Conservation (phyloP, 2,797 vertebrate genomes). For the Sebastes glaucus region DNA sequence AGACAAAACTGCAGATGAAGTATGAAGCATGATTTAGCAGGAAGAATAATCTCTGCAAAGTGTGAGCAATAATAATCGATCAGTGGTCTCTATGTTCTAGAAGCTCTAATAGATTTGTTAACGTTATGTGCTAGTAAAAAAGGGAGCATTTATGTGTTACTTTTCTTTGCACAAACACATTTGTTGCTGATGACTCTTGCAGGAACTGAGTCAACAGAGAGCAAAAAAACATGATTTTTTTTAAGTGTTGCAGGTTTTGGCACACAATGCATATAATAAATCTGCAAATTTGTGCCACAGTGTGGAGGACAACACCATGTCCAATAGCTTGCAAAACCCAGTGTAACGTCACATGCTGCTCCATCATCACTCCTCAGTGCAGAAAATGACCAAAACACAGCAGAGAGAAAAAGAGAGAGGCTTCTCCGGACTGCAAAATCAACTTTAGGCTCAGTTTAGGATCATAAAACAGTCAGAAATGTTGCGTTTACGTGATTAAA, state of each 20-base stretch:
- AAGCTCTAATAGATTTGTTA: neutral
- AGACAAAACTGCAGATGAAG: slow-evolving; percentile 32
- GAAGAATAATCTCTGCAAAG: slow-evolving; percentile 6
- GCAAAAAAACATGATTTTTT: neutral
- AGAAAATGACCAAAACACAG: neutral
- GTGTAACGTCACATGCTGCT: neutral
- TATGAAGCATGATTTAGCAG: slow-evolving; percentile 24
- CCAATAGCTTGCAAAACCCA: neutral
- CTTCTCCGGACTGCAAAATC: neutral
- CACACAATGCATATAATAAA: neutral
- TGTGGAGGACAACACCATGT: too few species aligned
- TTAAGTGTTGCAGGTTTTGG: neutral
- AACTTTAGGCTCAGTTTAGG: slow-evolving; percentile 1
- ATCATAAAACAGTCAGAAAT: neutral
- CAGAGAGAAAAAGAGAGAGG: neutral
- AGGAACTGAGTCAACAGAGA: neutral
- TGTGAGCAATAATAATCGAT: neutral
- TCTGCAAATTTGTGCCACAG: neutral
- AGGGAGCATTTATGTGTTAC: neutral
- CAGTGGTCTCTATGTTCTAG: neutral
- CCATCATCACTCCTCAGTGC: neutral
- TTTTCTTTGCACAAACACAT: slow-evolving; percentile 12
- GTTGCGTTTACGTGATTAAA: neutral
- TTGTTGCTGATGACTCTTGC: slow-evolving; percentile 10
- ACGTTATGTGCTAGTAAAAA: neutral